Conservation (phyloP, 64 coral and sea anemone genomes). For the Anthopleura sola region DNA sequence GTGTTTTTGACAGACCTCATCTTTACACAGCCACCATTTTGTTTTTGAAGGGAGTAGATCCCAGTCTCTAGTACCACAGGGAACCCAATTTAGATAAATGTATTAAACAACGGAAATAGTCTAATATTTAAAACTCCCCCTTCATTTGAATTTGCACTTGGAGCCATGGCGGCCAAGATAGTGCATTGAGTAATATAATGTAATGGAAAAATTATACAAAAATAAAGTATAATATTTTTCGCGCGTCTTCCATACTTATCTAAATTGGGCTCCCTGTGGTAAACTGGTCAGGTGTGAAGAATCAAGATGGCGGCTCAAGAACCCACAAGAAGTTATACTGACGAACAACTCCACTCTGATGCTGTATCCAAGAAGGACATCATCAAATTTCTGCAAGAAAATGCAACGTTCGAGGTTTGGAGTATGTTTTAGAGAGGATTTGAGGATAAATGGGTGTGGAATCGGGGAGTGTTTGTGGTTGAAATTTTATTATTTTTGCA, state of each 20-base stretch:
- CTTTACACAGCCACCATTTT: background rate
- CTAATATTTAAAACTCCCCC: too few species aligned
- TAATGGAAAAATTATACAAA: too few species aligned
- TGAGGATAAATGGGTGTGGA: background rate
- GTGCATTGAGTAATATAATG: too few species aligned
- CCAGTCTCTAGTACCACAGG: background rate
- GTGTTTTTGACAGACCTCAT: background rate
- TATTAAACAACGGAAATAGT: too few species aligned
- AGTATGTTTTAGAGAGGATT: background rate
- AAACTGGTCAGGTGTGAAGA: slow-evolving; percentile 43
- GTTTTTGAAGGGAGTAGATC: background rate
- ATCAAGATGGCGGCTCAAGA: slow-evolving; percentile 71
- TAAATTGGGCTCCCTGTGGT: background rate
- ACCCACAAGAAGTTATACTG: slow-evolving; percentile 52
- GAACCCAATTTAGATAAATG: too few species aligned
- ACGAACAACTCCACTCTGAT: slow-evolving; percentile 85
- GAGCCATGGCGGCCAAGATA: too few species aligned
- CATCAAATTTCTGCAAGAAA: slow-evolving; percentile 83
- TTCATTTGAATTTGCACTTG: too few species aligned
- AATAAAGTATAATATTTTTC: background rate
- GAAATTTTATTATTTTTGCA: background rate
- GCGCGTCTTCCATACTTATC: background rate
- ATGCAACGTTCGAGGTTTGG: slow-evolving; percentile 75
- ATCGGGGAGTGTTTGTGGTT: background rate
- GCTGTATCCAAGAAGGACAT: slow-evolving; percentile 95